Evolutionary conservation across 2,888 invertebrate species (phyloP).

Genomic region (Eledona agricola): DNA sequence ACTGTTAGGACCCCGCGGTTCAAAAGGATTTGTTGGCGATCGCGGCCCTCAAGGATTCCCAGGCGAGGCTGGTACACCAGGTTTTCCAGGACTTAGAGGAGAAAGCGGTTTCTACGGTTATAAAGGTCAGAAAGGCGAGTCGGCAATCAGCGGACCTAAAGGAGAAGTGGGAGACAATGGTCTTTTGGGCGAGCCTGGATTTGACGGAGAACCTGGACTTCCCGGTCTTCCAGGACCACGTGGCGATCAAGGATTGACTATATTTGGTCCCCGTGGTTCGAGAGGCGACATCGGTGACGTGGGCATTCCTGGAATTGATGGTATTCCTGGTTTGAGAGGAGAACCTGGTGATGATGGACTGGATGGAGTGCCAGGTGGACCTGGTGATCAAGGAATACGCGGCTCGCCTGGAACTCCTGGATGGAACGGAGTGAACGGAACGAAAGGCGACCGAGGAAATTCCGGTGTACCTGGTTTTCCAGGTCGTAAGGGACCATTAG

Average conservation of each 20-base stretch:
- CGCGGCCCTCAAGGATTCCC: conserved; percentile 63
- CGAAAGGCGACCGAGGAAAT: conserved; percentile 68
- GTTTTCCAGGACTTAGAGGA: conserved; percentile 60
- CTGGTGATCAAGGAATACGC: conserved; percentile 62
- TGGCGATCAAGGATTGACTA: conserved; percentile 47
- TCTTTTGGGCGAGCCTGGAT: conserved; percentile 55
- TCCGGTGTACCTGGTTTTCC: conserved; percentile 50
- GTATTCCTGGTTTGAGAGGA: conserved; percentile 65
- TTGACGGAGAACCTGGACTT: conserved; percentile 56
- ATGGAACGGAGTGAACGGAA: conserved; percentile 63
- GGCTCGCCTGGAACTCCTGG: conserved; percentile 64
- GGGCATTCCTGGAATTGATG: conserved; percentile 64
- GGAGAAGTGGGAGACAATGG: conserved; percentile 69
- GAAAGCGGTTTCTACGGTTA: conserved; percentile 59
- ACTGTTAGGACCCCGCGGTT: conserved; percentile 55
- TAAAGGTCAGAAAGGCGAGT: conserved; percentile 66
- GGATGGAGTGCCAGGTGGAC: conserved; percentile 53
- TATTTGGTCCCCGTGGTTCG: conserved; percentile 60
- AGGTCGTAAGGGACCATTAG: conserved; percentile 71
- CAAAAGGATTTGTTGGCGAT: conserved; percentile 60
- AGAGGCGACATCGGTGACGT: conserved; percentile 61
- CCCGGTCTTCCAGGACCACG: conserved; percentile 46
- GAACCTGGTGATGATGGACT: conserved; percentile 65
- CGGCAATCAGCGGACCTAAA: conserved; percentile 69
- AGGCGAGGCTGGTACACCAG: conserved; percentile 55